A percentile compares a stretch with the other conserved stretches of the same genome.
phyloP scores from a whole-genome alignment of 1,140 invertebrate genomes.

The Lerema accius region DNA sequence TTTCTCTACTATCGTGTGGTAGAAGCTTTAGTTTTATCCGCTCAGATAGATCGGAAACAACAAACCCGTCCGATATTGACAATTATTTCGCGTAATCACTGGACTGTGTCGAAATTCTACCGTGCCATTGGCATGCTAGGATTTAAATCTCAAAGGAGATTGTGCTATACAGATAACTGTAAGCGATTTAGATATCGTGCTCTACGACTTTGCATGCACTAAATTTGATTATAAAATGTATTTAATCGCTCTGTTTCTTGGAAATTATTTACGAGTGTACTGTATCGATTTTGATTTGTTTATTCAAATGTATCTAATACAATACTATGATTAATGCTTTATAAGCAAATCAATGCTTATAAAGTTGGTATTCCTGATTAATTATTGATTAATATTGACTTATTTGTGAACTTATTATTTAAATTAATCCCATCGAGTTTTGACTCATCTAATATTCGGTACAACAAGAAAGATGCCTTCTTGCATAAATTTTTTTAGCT shows the following conservation, averaged over 20 bases:
- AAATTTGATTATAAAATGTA: conserved; percentile 34
- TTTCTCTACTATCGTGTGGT: neutral
- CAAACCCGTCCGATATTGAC: conserved; percentile 50
- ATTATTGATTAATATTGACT: too few relatives aligned
- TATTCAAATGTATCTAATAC: neutral
- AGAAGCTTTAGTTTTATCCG: conserved; percentile 26
- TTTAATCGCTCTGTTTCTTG: conserved; percentile 24
- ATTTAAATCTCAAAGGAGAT: conserved; percentile 54
- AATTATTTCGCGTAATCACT: conserved; percentile 59
- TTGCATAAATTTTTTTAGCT: too few relatives aligned
- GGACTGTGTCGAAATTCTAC: conserved; percentile 47
- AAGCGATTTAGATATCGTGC: conserved; percentile 38
- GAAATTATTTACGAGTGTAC: conserved; percentile 26
- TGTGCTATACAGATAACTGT: conserved; percentile 40
- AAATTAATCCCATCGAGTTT: too few relatives aligned
- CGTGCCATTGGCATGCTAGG: conserved; percentile 43
- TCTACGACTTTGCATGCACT: conserved; percentile 34
- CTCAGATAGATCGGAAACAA: conserved; percentile 53
- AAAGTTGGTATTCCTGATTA: too few relatives aligned
- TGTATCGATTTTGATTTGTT: conserved; percentile 31
- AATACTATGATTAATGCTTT: neutral
- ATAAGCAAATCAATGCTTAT: too few relatives aligned
- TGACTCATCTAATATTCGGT: too few relatives aligned
- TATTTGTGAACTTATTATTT: too few relatives aligned
- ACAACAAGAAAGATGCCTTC: too few relatives aligned